Conservation (phyloP, 2,113 vertebrate species). For the Anarrhichthys ocellatus region DNA sequence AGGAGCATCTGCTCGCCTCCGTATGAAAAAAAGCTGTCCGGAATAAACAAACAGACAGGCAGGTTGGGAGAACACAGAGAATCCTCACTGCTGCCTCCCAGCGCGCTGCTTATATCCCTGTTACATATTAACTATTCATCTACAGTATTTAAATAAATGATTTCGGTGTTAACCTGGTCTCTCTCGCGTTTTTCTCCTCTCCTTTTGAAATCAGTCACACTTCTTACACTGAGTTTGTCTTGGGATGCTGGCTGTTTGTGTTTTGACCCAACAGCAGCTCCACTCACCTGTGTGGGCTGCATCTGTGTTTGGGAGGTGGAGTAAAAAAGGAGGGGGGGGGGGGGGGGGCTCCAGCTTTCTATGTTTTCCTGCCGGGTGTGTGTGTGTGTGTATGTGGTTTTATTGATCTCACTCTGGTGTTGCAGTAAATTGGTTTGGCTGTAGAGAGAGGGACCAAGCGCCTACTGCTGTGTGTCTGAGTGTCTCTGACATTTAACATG, state of each 20-base stretch:
- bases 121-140: conserved; percentile 70
- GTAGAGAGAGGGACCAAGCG: conserved; percentile 78
- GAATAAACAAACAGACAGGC: conserved; percentile 79
- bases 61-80: conserved; percentile 63
- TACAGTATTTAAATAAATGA: conserved; percentile 62
- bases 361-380: conserved; percentile 71
- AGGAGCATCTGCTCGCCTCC: conserved; percentile 81
- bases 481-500: conserved; percentile 88
- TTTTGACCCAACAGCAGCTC: conserved; percentile 72
- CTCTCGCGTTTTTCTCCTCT: conserved; percentile 43
- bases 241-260: conserved; percentile 65
- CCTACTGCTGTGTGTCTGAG: conserved; percentile 84
- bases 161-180: conserved; percentile 69
- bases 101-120: conserved; percentile 53
- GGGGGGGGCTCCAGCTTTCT: conserved; percentile 47
- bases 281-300: conserved; percentile 73
- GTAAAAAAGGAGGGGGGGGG: conserved; percentile 3
- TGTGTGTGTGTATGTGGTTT: conserved; percentile 54
- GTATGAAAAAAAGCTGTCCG: conserved; percentile 63
- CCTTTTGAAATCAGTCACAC: conserved; percentile 48
- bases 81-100: conserved; percentile 56
- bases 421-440: conserved; percentile 83
- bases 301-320: conserved; percentile 66
- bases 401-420: conserved; percentile 82
- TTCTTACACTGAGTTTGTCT: conserved; percentile 66